Conservation (phyloP, 2,888 invertebrate species). For the Diachrysia chrysitis region DNA sequence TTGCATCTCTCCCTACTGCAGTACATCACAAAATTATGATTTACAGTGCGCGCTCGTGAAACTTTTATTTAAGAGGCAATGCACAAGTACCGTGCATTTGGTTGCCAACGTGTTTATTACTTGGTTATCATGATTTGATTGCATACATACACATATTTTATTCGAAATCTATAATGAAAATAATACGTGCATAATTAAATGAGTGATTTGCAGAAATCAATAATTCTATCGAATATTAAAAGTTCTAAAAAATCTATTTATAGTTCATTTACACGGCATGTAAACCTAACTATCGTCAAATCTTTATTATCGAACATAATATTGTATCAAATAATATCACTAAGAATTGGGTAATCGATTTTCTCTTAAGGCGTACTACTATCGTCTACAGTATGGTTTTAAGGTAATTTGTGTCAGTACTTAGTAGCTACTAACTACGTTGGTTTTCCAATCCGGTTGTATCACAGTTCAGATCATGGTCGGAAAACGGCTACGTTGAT, state of each 20-base stretch:
- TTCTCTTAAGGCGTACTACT: neutral
- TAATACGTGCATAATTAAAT: neutral
- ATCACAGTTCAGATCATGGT: neutral
- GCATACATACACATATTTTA: too few species aligned
- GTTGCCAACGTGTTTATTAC: conserved; percentile 38
- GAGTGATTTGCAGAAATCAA: neutral
- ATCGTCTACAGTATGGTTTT: neutral
- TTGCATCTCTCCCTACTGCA: conserved; percentile 54
- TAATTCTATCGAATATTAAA: too few species aligned
- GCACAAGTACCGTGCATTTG: conserved; percentile 44
- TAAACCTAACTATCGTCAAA: too few species aligned
- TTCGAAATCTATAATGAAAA: neutral
- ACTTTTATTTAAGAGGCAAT: conserved; percentile 61
- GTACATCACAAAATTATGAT: conserved; percentile 65
- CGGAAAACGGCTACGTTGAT: neutral
- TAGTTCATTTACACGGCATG: too few species aligned
- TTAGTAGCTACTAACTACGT: neutral
- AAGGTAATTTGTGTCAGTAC: neutral
- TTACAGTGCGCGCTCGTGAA: conserved; percentile 60
- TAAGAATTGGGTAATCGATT: neutral
- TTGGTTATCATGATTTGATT: conserved; percentile 24
- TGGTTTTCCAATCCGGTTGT: neutral
- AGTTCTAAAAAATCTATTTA: too few species aligned
- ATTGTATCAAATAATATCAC: too few species aligned
- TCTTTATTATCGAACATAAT: too few species aligned